Percentiles rank a stretch among this genome's conserved stretches.
phyloP scores from a whole-genome alignment of 2,113 vertebrate species.

The Catagonus wagneri region DNA sequence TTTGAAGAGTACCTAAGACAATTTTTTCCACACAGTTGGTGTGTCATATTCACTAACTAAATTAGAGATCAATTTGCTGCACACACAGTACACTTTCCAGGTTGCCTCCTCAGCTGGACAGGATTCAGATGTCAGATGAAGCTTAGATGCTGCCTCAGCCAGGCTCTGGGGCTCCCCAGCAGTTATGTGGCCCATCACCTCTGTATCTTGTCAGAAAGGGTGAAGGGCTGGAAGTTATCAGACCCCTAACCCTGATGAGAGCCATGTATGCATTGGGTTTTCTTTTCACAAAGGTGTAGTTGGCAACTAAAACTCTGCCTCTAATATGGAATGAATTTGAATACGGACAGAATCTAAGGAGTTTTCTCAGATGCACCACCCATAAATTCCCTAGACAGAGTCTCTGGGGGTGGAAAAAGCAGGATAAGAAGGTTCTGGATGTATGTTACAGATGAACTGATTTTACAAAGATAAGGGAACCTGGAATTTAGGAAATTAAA shows the following conservation, averaged over 20 bases:
- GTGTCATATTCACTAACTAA: background rate
- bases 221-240: background rate
- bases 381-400: conserved; percentile 37
- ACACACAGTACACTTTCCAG: background rate
- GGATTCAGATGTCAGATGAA: background rate
- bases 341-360: background rate
- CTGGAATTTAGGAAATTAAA: conserved; percentile 45
- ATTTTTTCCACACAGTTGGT: background rate
- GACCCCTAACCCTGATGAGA: background rate
- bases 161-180: background rate
- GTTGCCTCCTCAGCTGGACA: conserved; percentile 9
- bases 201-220: background rate
- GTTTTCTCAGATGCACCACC: conserved; percentile 1
- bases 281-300: background rate
- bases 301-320: background rate
- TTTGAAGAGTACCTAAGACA: background rate
- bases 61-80: background rate
- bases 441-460: conserved; percentile 5
- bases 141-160: background rate
- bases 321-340: conserved; percentile 1
- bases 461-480: conserved; percentile 41
- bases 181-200: background rate
- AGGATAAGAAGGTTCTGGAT: conserved; percentile 40
- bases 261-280: background rate
- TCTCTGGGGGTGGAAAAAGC: background rate